Conservation (phyloP, 2,888 invertebrate genomes). For the Apocheima hispidaria region DNA sequence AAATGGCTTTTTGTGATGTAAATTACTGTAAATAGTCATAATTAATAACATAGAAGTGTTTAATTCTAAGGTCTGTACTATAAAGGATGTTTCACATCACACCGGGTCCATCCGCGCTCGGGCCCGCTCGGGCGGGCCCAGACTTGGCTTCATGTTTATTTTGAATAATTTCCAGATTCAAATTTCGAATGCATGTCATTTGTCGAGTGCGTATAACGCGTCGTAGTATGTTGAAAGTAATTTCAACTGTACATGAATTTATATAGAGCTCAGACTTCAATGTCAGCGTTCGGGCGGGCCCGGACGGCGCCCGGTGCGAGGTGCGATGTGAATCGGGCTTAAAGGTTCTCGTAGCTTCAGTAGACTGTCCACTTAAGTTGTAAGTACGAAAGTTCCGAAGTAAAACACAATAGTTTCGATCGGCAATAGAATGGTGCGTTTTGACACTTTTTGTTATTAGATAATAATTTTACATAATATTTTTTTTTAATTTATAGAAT, state of each 20-base stretch:
- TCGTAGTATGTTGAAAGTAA: not conserved
- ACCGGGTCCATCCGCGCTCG: not conserved
- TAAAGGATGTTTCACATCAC: slow-evolving; percentile 5
- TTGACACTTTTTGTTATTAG: slow-evolving; percentile 71
- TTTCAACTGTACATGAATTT: not conserved
- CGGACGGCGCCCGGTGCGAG: not conserved
- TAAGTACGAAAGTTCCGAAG: slow-evolving; percentile 69
- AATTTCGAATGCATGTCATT: not conserved
- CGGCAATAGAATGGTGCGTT: slow-evolving; percentile 59
- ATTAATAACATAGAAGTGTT: slow-evolving; percentile 63
- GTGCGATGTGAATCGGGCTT: slow-evolving; percentile 5
- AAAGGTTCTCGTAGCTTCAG: slow-evolving; percentile 55
- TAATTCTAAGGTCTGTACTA: slow-evolving; percentile 67
- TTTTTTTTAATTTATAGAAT: slow-evolving; percentile 74
- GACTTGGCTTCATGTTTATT: too few species aligned
- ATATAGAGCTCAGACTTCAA: not conserved
- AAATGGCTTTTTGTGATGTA: slow-evolving; percentile 78
- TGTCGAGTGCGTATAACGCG: not conserved
- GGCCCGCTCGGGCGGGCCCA: too few species aligned
- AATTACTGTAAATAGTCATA: slow-evolving; percentile 82
- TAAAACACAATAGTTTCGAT: slow-evolving; percentile 49
- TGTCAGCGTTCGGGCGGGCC: too few species aligned
- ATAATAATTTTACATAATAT: slow-evolving; percentile 66
- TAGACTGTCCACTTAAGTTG: slow-evolving; percentile 61
- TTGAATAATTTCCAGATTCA: too few species aligned